These are phyloP conservation scores for Calameuta idolon DNA, from an alignment of 2,888 invertebrate genomes.

Conservation along the genomic window DNA sequence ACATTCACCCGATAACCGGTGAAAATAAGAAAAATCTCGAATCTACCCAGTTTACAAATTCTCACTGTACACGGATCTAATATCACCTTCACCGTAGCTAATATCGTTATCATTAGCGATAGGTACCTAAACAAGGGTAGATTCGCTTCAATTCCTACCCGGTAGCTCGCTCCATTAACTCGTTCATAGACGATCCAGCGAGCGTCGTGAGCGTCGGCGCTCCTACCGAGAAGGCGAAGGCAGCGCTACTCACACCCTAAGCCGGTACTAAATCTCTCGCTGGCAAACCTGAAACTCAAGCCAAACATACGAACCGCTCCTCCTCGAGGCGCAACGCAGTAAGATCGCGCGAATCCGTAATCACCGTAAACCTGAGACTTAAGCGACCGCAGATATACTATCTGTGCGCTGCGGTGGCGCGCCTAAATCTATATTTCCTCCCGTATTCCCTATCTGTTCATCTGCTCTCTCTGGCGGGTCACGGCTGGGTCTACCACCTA, in stretches of 20 bases:
- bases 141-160: not conserved
- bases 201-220: constrained; percentile 42
- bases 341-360: constrained; percentile 58
- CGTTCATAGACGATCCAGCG: constrained; percentile 59
- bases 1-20: too few relatives aligned
- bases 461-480: constrained; percentile 49
- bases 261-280: constrained; percentile 55
- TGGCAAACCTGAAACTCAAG: constrained; percentile 60
- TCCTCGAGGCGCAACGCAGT: constrained; percentile 32
- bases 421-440: constrained; percentile 64
- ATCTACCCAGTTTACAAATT: too few relatives aligned
- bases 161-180: constrained; percentile 59
- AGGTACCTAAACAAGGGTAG: constrained; percentile 28
- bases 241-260: constrained; percentile 47
- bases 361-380: constrained; percentile 63
- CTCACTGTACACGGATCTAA: too few relatives aligned
- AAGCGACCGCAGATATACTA: constrained; percentile 44
- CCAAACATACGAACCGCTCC: constrained; percentile 55
- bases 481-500: constrained; percentile 10
- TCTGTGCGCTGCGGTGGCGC: constrained; percentile 19
- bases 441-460: constrained; percentile 62
- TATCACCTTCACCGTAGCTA: constrained; percentile 28
- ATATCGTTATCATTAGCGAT: constrained; percentile 57
- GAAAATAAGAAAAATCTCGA: too few relatives aligned
- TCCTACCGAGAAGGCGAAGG: too few relatives aligned